Conservation (phyloP, 2,888 invertebrate genomes). For the Xylophagus ater region DNA sequence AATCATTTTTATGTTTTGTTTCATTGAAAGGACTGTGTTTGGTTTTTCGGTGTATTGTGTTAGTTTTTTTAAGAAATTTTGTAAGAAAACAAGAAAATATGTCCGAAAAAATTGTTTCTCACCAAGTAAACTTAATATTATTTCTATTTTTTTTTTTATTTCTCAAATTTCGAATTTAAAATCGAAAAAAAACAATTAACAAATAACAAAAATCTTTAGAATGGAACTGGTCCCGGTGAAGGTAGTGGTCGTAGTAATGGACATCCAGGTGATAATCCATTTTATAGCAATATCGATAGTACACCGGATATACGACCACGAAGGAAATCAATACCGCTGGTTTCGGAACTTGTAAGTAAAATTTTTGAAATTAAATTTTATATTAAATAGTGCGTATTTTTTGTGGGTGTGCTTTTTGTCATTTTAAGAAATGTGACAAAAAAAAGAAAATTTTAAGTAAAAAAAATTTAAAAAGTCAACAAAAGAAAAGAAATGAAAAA, state of each 20-base stretch:
- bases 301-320: slow-evolving; percentile 98
- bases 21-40: too few relatives aligned
- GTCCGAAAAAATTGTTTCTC: too few relatives aligned
- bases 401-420: too few relatives aligned
- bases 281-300: slow-evolving; percentile 99
- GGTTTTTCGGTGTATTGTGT: too few relatives aligned
- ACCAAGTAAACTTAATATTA: too few relatives aligned
- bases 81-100: too few relatives aligned
- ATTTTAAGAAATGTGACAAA: background rate
- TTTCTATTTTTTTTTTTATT: slow-evolving; percentile 11
- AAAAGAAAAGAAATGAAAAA: slow-evolving; percentile 3
- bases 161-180: too few relatives aligned
- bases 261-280: slow-evolving; percentile 91
- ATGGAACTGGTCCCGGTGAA: slow-evolving; percentile 71
- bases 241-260: slow-evolving; percentile 71
- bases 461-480: background rate
- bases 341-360: slow-evolving; percentile 95
- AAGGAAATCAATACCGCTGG: slow-evolving; percentile 93
- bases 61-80: too few relatives aligned
- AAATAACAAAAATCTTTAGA: slow-evolving; percentile 47
- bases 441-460: background rate
- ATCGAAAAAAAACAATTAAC: background rate
- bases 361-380: background rate
- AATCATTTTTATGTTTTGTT: too few relatives aligned
- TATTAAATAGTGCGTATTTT: too few relatives aligned